Conservation (phyloP, 2,888 invertebrate genomes). For the Pediacus dermestoides region DNA sequence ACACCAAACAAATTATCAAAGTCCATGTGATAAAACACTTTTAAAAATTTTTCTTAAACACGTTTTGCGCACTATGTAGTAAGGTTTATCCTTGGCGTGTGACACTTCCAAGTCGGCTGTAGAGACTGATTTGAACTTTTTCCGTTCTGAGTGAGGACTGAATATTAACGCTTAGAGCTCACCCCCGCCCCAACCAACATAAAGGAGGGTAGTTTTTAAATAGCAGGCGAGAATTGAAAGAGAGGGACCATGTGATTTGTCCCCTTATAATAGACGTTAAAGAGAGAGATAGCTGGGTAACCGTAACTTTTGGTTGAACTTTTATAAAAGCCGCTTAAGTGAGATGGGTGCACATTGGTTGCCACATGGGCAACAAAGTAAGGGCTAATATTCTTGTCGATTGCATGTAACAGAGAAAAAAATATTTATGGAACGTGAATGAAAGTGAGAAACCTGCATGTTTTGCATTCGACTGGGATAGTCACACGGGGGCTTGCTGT, state of each 20-base stretch:
- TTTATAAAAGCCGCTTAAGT: conserved; percentile 33
- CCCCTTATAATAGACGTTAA: conserved; percentile 29
- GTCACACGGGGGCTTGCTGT: conserved; percentile 27
- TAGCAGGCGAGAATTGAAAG: conserved; percentile 48
- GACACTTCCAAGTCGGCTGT: conserved; percentile 21
- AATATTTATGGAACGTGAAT: conserved; percentile 40
- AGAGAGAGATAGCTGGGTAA: conserved; percentile 25
- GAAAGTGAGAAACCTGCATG: conserved; percentile 43
- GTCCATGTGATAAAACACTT: conserved; percentile 18
- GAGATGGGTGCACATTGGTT: too few relatives aligned
- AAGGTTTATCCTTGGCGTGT: conserved; percentile 14
- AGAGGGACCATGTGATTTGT: conserved; percentile 33
- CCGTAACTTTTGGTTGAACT: conserved; percentile 48
- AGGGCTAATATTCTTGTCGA: conserved; percentile 34
- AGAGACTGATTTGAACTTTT: conserved; percentile 44
- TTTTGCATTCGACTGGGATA: conserved; percentile 41
- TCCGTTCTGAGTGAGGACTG: conserved; percentile 44
- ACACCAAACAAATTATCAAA: conserved; percentile 20
- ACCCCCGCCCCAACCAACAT: conserved; percentile 43
- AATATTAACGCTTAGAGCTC: conserved; percentile 38
- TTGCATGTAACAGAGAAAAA: conserved; percentile 41
- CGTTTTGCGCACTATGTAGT: not conserved
- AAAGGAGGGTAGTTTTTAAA: conserved; percentile 53
- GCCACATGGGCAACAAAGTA: too few relatives aligned
- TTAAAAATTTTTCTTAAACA: conserved; percentile 13